Conservation (phyloP, 2,888 invertebrate species). For the Helicoverpa assulta region DNA sequence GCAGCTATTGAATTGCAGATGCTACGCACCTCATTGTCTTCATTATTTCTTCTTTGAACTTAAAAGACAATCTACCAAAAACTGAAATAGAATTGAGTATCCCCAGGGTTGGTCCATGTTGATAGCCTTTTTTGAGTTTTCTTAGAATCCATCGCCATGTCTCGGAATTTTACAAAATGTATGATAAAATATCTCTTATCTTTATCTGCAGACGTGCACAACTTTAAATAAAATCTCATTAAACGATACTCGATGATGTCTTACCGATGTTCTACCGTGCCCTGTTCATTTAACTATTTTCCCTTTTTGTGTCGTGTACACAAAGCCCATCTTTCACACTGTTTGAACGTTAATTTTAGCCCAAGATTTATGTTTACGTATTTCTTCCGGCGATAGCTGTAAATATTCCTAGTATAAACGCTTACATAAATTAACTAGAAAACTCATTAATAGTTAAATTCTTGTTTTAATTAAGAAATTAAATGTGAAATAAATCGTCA, state of each 20-base stretch:
- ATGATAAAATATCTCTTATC: constrained; percentile 3
- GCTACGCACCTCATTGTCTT: background rate
- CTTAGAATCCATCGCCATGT: background rate
- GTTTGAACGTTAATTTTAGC: constrained; percentile 79
- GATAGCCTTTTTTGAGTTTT: no score
- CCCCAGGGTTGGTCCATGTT: no score
- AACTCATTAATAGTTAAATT: constrained; percentile 55
- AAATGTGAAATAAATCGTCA: constrained; percentile 49
- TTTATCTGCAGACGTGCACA: constrained; percentile 58
- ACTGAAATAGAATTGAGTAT: no score
- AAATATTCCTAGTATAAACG: constrained; percentile 77
- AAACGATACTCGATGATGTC: constrained; percentile 59
- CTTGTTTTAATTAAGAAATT: constrained; percentile 52
- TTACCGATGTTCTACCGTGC: constrained; percentile 5
- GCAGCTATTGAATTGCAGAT: constrained; percentile 6
- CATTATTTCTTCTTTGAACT: constrained; percentile 52
- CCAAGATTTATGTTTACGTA: constrained; percentile 75
- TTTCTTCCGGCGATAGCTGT: constrained; percentile 78
- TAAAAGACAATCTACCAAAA: no score
- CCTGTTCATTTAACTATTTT: constrained; percentile 58
- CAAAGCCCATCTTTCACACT: constrained; percentile 62
- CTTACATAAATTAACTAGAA: constrained; percentile 63
- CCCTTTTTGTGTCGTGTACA: constrained; percentile 64
- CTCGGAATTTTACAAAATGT: background rate
- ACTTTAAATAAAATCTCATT: constrained; percentile 29